These are phyloP conservation scores for Drosophila prosaltans DNA, from an alignment of 1,140 invertebrate species.

Conservation along the genomic window DNA sequence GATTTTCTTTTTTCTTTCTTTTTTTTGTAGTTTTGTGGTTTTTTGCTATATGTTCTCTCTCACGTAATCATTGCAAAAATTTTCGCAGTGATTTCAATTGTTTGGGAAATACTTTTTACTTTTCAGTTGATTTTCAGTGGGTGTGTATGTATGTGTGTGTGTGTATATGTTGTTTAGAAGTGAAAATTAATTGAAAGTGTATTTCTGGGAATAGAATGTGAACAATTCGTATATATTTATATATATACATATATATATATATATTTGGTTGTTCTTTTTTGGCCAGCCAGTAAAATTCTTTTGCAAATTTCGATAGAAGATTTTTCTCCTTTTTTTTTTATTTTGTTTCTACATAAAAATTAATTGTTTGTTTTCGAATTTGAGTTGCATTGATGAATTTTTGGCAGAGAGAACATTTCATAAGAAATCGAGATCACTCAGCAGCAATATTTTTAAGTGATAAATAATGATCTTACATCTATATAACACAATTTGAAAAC, in stretches of 20 bases:
- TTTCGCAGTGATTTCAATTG: constrained; percentile 59
- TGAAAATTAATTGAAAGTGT: constrained; percentile 63
- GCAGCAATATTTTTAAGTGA: neutral
- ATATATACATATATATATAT: constrained; percentile 16
- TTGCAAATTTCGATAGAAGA: constrained; percentile 36
- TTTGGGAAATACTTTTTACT: constrained; percentile 45
- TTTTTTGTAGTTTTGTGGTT: constrained; percentile 10
- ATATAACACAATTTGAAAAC: neutral
- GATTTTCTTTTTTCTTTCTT: constrained; percentile 5
- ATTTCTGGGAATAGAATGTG: constrained; percentile 58
- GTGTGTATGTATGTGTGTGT: constrained; percentile 19
- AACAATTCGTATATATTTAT: constrained; percentile 42
- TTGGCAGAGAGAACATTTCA: constrained; percentile 41
- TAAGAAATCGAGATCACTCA: constrained; percentile 56
- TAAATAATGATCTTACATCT: constrained; percentile 5
- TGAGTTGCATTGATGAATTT: constrained; percentile 54
- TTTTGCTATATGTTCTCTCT: constrained; percentile 28
- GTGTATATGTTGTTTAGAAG: constrained; percentile 41
- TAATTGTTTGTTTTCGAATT: constrained; percentile 64
- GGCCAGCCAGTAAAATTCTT: constrained; percentile 12
- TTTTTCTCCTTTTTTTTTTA: neutral
- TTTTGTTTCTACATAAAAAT: constrained; percentile 13
- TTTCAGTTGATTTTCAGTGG: constrained; percentile 25
- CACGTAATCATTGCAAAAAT: constrained; percentile 69
- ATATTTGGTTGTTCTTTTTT: constrained; percentile 12